phyloP scores from a whole-genome alignment of 2,797 vertebrate genomes.

The Staurois parvus region DNA sequence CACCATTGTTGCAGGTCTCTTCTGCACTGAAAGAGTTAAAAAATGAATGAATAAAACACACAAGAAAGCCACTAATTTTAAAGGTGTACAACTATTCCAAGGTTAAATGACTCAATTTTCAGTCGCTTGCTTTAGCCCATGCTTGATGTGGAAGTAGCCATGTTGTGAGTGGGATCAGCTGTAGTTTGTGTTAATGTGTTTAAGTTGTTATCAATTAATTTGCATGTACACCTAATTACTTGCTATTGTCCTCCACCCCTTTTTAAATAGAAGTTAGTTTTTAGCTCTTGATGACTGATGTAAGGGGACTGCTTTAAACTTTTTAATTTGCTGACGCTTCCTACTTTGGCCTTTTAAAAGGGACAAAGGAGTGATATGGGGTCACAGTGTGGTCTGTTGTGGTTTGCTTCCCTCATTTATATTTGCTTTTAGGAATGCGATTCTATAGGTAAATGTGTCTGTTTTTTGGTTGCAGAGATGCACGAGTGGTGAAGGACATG shows the following conservation, averaged over 20 bases:
- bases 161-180: constrained; percentile 67
- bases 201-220: constrained; percentile 68
- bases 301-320: constrained; percentile 38
- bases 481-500: constrained; percentile 98
- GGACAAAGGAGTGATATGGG: constrained; percentile 16
- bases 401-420: constrained; percentile 43
- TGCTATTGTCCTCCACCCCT: constrained; percentile 9
- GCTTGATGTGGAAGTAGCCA: constrained; percentile 69
- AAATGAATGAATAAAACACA: constrained; percentile 42
- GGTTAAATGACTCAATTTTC: constrained; percentile 62
- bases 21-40: constrained; percentile 63
- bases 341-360: constrained; percentile 21
- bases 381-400: constrained; percentile 59
- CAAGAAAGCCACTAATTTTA: constrained; percentile 61
- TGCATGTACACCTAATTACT: constrained; percentile 73
- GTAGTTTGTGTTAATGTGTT: constrained; percentile 54
- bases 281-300: background rate
- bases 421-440: background rate
- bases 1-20: constrained; percentile 40
- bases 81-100: constrained; percentile 65
- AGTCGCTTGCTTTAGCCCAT: constrained; percentile 73
- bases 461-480: constrained; percentile 83
- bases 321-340: constrained; percentile 51
- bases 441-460: background rate
- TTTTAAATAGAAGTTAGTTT: constrained; percentile 11